These are phyloP conservation scores for Anthophora plumipes DNA, from an alignment of 2,888 invertebrate genomes.

Conservation along the genomic window DNA sequence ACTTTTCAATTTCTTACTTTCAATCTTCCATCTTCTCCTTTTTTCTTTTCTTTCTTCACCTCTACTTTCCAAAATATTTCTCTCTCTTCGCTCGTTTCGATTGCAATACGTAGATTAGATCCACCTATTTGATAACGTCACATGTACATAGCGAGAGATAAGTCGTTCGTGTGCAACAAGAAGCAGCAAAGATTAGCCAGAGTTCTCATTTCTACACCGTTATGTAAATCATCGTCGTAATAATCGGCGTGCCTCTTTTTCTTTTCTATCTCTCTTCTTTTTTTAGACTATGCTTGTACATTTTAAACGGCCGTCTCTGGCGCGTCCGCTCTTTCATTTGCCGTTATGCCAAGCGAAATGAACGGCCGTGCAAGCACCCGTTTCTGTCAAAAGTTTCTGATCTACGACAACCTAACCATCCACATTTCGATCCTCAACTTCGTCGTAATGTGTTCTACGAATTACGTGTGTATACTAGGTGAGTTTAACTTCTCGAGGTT, in stretches of 20 bases:
- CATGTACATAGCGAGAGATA: background rate
- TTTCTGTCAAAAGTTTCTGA: conserved; percentile 5
- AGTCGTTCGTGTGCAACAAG: background rate
- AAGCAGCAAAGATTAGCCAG: background rate
- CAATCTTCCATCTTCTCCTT: background rate
- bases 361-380: no score
- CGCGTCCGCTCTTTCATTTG: background rate
- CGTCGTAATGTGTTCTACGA: background rate
- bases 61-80: background rate
- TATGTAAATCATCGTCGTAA: conserved; percentile 2
- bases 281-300: no score
- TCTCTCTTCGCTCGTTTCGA: background rate
- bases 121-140: background rate
- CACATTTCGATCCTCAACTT: background rate
- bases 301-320: background rate
- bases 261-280: no score
- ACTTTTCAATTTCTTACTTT: background rate
- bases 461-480: no score
- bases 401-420: conserved; percentile 5
- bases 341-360: conserved; percentile 9
- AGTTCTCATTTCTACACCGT: background rate
- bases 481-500: background rate
- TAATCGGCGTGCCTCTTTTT: no score
- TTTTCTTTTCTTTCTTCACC: conserved; percentile 2
- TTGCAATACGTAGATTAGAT: background rate